These are phyloP conservation scores for Micromys minutus DNA, from an alignment of 2,113 vertebrate species.

Conservation along the genomic window DNA sequence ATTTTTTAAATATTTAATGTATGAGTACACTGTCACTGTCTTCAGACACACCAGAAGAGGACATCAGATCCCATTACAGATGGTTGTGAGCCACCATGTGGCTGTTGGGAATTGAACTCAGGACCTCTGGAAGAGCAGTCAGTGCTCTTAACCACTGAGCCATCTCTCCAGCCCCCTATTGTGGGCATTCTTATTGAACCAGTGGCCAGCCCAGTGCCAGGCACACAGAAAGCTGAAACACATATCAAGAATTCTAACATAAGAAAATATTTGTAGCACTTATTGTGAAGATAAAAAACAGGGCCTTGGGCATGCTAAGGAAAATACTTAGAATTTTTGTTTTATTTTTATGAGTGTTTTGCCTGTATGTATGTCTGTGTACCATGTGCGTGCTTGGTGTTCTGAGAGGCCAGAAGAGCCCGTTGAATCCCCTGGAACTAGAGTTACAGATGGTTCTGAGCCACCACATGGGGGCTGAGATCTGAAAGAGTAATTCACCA, in stretches of 20 bases:
- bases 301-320: background rate
- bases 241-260: background rate
- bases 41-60: too few species aligned
- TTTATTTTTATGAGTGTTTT: background rate
- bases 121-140: too few species aligned
- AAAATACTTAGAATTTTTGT: background rate
- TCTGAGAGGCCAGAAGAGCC: background rate
- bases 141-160: too few species aligned
- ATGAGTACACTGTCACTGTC: too few species aligned
- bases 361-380: background rate
- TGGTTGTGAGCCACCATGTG: too few species aligned
- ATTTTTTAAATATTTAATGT: too few species aligned
- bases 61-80: too few species aligned
- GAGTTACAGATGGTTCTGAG: background rate
- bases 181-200: constrained; percentile 25
- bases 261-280: constrained; percentile 13
- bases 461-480: background rate
- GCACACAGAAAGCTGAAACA: background rate
- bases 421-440: background rate
- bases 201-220: background rate
- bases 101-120: too few species aligned
- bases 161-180: too few species aligned
- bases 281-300: background rate
- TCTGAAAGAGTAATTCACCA: background rate
- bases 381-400: background rate